Conservation (phyloP, 2,113 vertebrate genomes). For the Dryoscopus gambensis region DNA sequence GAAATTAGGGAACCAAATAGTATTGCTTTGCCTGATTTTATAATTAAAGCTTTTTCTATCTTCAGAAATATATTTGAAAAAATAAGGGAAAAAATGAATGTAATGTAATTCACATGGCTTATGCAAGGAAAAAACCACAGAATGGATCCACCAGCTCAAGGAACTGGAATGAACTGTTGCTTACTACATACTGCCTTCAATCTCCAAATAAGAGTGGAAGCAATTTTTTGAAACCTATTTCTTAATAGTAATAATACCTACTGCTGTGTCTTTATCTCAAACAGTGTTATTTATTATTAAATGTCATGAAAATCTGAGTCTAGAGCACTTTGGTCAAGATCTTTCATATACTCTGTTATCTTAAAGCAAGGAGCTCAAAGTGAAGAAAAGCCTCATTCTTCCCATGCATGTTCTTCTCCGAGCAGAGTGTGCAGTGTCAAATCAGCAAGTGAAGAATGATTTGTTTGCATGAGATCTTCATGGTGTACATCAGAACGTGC, state of each 20-base stretch:
- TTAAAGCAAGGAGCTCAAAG: background rate
- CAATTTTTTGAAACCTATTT: background rate
- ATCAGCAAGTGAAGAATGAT: background rate
- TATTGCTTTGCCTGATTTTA: background rate
- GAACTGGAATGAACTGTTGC: background rate
- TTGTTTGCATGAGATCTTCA: background rate
- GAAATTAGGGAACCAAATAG: background rate
- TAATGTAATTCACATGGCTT: background rate
- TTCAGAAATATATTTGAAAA: background rate
- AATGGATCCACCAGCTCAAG: background rate
- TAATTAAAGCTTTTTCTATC: background rate
- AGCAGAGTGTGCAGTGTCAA: background rate
- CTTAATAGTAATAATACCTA: background rate
- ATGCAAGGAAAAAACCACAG: background rate
- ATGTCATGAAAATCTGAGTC: background rate
- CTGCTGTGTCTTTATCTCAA: background rate
- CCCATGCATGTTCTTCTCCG: background rate
- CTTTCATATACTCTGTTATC: background rate
- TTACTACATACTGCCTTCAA: background rate
- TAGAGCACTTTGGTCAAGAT: background rate
- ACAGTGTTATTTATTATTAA: background rate
- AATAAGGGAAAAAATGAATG: background rate
- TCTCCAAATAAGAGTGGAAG: background rate
- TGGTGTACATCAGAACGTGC: background rate
- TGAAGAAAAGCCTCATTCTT: background rate